Conservation (phyloP, 2,888 invertebrate species). For the Xanthorhoe spadicearia region DNA sequence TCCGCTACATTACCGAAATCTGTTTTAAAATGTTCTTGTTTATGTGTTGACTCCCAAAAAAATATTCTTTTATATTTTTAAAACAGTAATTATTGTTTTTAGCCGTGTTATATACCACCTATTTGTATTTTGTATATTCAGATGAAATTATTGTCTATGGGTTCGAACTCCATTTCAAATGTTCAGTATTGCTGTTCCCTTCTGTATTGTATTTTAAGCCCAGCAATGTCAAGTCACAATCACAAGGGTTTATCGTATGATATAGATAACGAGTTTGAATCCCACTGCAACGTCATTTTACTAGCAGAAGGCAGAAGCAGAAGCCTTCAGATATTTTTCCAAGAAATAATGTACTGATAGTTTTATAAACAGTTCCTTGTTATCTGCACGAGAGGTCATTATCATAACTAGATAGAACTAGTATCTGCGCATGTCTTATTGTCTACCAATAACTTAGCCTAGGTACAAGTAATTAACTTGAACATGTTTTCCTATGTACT, state of each 20-base stretch:
- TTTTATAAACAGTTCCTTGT: constrained; percentile 15
- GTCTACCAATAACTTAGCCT: constrained; percentile 7
- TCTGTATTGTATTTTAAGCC: no score
- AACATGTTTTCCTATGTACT: constrained; percentile 27
- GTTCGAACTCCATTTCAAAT: no score
- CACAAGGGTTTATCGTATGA: no score
- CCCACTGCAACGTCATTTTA: not conserved
- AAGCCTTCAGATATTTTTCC: constrained; percentile 16
- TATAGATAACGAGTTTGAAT: not conserved
- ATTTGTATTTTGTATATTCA: no score
- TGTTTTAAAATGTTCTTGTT: constrained; percentile 7
- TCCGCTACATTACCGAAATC: constrained; percentile 8
- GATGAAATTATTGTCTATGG: no score
- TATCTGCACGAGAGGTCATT: constrained; percentile 37
- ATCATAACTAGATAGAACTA: constrained; percentile 33
- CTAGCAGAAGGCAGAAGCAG: not conserved
- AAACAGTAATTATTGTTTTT: not conserved
- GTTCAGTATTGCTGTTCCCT: no score
- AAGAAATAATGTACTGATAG: constrained; percentile 7
- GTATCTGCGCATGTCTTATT: constrained; percentile 1
- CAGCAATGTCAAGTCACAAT: no score
- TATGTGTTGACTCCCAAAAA: constrained; percentile 10
- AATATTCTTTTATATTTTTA: not conserved
- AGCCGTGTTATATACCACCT: no score
- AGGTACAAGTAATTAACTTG: constrained; percentile 3